Base-by-base conservation (phyloP, 2,113 vertebrate genomes). In the Grallaria varia region DNA sequence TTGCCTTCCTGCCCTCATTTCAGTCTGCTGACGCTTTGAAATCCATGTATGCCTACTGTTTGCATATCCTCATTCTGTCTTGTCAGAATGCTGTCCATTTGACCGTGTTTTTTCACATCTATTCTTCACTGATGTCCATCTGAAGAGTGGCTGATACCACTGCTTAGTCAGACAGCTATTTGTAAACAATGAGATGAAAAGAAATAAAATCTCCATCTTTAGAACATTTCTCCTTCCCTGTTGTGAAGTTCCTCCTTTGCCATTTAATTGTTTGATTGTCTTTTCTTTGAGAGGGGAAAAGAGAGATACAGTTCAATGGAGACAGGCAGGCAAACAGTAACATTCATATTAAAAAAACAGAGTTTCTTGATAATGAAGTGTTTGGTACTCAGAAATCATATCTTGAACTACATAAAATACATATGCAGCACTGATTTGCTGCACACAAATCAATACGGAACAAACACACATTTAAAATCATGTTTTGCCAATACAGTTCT, bases 11-110 rank as follows among this genome's bases (percentile, higher is more conserved):
- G 25, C 45, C 40, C 37, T 37, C 15, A 28, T 42, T 83, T 75
- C 42, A 60, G 4, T 71, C n/a, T 72, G 8, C 27, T 28, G 14
- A 6, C 30, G 17, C 37, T 71, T 35, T 25, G 47, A 78, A 78
- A 60, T 12, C 6, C 16, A 3, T 6, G 2, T 35, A 12, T 60
- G 27, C 18, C n/a, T 14, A 2, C 14, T 0, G 5, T 5, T 47
- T 73, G 9, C 0, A 0, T 49, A 33, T 23, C 19, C 15, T 63
- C 8, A 50, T 64, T 33, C 21, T 31, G 10, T 60, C 14, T 75
- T 31, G 39, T 55, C 24, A 30, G 4, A 14, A 40, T 67, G 24
- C 47, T 52, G 37, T 81, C 52, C 27, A 39, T 66, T 87, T 92
- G 45, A 8, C 44, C 23, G 8, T 27, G 9, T 22, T 40, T 14